phyloP scores from a whole-genome alignment of 2,113 vertebrate genomes.

The Colinus virginianus region DNA sequence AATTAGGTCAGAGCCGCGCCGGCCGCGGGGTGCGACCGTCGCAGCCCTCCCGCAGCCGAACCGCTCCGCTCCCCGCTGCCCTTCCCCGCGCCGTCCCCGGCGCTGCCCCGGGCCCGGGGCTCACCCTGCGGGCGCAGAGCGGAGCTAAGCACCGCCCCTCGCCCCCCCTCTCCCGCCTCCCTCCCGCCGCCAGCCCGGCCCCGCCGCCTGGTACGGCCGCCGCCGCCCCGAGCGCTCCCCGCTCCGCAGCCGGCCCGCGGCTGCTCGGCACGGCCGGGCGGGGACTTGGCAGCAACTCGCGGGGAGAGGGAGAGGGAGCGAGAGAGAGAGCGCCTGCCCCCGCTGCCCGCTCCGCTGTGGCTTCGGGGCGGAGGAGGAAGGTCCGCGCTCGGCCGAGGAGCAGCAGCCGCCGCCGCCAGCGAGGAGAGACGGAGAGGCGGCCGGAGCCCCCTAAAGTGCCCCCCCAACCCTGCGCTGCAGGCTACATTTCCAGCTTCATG shows the following conservation, averaged over 20 bases:
- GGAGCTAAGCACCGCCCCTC: slow-evolving; percentile 59
- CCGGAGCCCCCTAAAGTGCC: slow-evolving; percentile 76
- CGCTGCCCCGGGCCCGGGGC: slow-evolving; percentile 10
- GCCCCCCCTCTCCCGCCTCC: slow-evolving; percentile 51
- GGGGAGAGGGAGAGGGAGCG: slow-evolving; percentile 43
- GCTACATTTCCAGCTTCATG: slow-evolving; percentile 85
- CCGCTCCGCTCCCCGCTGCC: neutral
- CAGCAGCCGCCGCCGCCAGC: slow-evolving; percentile 55
- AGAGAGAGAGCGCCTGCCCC: slow-evolving; percentile 63
- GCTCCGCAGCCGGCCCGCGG: slow-evolving; percentile 33
- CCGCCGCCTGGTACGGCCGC: slow-evolving; percentile 22
- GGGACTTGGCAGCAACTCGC: slow-evolving; percentile 47
- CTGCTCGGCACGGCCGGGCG: slow-evolving; percentile 49
- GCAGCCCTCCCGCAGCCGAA: neutral
- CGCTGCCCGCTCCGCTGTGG: slow-evolving; percentile 67
- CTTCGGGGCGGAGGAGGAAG: slow-evolving; percentile 43
- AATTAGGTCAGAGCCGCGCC: slow-evolving; percentile 56
- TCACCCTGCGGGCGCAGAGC: slow-evolving; percentile 50
- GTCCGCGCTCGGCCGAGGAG: slow-evolving; percentile 51
- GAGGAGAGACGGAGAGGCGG: slow-evolving; percentile 68
- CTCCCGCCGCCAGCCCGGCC: slow-evolving; percentile 65
- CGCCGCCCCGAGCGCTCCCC: neutral
- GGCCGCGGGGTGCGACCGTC: neutral
- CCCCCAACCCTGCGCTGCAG: slow-evolving; percentile 76
- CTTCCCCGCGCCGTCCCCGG: neutral